phyloP scores from a whole-genome alignment of 2,113 vertebrate genomes.

The Macquaria australasica region DNA sequence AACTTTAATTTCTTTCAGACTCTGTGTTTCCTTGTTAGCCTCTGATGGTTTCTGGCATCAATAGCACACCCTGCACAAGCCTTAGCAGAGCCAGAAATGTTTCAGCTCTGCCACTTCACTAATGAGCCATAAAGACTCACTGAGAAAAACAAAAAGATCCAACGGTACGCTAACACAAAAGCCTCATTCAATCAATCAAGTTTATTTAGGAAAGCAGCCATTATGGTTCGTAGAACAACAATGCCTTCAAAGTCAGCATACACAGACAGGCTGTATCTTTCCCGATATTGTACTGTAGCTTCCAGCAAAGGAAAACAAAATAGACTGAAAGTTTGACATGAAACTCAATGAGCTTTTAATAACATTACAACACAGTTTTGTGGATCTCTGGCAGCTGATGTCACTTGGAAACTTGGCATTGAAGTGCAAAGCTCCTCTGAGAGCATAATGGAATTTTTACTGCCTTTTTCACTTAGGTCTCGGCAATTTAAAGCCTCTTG shows the following conservation, averaged over 20 bases:
- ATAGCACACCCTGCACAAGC: constrained; percentile 4
- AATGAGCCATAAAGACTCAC: constrained; percentile 57
- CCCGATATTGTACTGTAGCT: not conserved
- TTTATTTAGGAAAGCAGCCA: constrained; percentile 48
- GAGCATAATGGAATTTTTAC: constrained; percentile 36
- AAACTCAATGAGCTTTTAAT: constrained; percentile 41
- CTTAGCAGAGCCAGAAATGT: constrained; percentile 38
- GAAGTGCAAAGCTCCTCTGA: constrained; percentile 7
- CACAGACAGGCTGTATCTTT: not conserved
- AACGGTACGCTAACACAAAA: constrained; percentile 21
- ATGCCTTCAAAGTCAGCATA: not conserved
- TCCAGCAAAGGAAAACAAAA: not conserved
- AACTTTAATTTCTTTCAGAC: not conserved
- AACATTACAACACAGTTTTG: constrained; percentile 26
- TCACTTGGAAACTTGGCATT: constrained; percentile 65
- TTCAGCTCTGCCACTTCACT: constrained; percentile 35
- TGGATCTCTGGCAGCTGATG: constrained; percentile 45
- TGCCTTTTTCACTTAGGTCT: constrained; percentile 14
- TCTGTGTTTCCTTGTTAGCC: constrained; percentile 12
- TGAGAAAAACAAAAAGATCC: constrained; percentile 36
- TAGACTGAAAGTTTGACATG: constrained; percentile 9
- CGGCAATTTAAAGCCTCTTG: constrained; percentile 33
- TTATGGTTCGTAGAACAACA: constrained; percentile 29
- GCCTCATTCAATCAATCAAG: constrained; percentile 54
- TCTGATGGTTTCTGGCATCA: constrained; percentile 27